Base-by-base conservation (phyloP, 2,888 invertebrate genomes). In the Rhimphoctona megacephalus region DNA sequence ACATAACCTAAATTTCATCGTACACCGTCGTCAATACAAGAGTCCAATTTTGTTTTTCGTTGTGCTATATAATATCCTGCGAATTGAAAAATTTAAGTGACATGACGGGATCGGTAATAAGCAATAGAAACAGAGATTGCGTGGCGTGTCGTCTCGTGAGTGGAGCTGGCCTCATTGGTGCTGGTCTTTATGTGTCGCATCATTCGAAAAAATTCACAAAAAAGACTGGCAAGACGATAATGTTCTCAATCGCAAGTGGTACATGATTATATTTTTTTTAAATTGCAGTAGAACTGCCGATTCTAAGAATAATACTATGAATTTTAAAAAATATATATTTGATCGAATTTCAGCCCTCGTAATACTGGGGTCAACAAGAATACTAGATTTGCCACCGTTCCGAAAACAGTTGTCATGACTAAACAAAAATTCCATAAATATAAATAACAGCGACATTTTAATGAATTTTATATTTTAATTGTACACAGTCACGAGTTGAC, bases 131-230 rank as follows among this genome's bases (percentile, higher is more conserved):
- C 66, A 94, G 95, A 22, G 96, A 96, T 90, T 97, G 97, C 87
- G 89, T 95, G 8, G 94, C 95, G 0, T 97, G 97, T 90, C 95
- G 96, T 90, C 88, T 96, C 30, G 94, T 96, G 0, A 96, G 96
- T 83, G 96, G 96, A 8, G 93, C 94, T 11, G 96, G 96, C 8
- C 94, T 96, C 54, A 92, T 96, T 43, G 96, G 96, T 0, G 96
- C 96, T 85, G 96, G 96, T 86, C 95, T 95, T 85, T 97, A 96
- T 89, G 93, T 97, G 0, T 95, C 95, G 5, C 95, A 95, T 88
- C 95, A 95, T 85, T 95, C 96, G 4, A 95, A 94, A 93, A 95
- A 94, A 94, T 95, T 95, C 91, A 95, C 94, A 92, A 95, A 93
- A 66, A 92, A 92, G n/a, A 90, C 94, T 22, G 95, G 95, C 61